Evolutionary conservation across 2,888 invertebrate species (phyloP).

Genomic region (Eulithis prunata): DNA sequence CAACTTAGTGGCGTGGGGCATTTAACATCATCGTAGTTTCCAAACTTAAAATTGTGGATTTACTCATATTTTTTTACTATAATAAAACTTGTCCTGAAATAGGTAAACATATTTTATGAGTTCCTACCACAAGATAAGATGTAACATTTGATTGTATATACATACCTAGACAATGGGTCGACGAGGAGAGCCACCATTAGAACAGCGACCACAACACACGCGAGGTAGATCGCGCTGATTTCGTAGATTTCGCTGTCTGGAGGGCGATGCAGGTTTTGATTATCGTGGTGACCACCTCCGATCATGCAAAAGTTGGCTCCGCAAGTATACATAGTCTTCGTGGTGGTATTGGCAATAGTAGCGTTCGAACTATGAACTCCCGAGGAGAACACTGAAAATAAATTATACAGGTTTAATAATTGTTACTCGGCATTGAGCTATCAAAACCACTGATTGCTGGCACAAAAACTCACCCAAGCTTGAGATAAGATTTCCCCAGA

Average conservation of each 20-base stretch:
- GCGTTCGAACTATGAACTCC: constrained; percentile 86
- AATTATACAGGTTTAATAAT: constrained; percentile 5
- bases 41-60: too few species aligned
- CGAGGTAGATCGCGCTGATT: constrained; percentile 94
- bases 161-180: constrained; percentile 94
- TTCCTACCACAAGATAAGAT: too few species aligned
- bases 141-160: constrained; percentile 47
- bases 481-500: constrained; percentile 98
- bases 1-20: neutral
- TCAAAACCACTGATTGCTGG: neutral
- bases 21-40: too few species aligned
- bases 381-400: constrained; percentile 87
- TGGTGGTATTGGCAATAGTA: constrained; percentile 72
- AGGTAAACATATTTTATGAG: too few species aligned
- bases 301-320: constrained; percentile 93
- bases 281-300: constrained; percentile 86
- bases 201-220: constrained; percentile 93
- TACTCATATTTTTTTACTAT: too few species aligned
- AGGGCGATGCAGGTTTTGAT: constrained; percentile 91
- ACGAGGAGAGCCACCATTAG: constrained; percentile 94
- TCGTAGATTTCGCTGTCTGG: constrained; percentile 94
- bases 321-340: constrained; percentile 85
- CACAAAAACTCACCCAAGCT: constrained; percentile 88
- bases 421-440: neutral
- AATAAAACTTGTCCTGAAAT: too few species aligned